phyloP scores from a whole-genome alignment of 2,888 invertebrate genomes.

The Mesochorus sp. region DNA sequence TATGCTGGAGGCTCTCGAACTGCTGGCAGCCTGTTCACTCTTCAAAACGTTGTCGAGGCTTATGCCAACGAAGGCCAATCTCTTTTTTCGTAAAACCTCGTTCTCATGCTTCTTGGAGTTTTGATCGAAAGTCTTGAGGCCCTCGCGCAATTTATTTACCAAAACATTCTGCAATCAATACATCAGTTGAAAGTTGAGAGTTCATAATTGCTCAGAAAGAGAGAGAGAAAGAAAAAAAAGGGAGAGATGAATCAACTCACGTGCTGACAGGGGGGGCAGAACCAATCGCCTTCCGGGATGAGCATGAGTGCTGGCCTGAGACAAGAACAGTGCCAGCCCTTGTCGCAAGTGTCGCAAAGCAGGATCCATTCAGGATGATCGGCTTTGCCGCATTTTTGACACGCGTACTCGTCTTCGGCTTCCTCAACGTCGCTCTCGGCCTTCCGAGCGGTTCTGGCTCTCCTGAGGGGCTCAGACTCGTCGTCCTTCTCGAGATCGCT shows the following conservation, averaged over 20 bases:
- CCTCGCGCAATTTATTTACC: constrained; percentile 88
- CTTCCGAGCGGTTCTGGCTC: constrained; percentile 93
- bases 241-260: constrained; percentile 83
- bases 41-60: constrained; percentile 88
- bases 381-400: constrained; percentile 94
- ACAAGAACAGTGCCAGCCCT: constrained; percentile 98
- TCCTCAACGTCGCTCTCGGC: constrained; percentile 78
- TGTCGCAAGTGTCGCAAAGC: constrained; percentile 97
- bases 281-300: constrained; percentile 99
- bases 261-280: constrained; percentile 98
- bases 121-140: constrained; percentile 90
- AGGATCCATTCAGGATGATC: constrained; percentile 99
- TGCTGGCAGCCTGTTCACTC: constrained; percentile 71
- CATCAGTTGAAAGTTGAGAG: too few relatives aligned
- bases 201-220: too few relatives aligned
- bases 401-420: constrained; percentile 88
- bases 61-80: constrained; percentile 89
- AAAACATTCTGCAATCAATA: constrained; percentile 84
- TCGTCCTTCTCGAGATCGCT: constrained; percentile 91
- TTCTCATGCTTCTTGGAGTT: constrained; percentile 87
- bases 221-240: background rate
- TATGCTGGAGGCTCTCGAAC: constrained; percentile 72
- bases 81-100: constrained; percentile 87
- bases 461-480: constrained; percentile 88
- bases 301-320: constrained; percentile 95